Evolutionary conservation across 2,888 invertebrate species (phyloP), one percentile per base, ranked within the genome.

Genomic region (Orchesellides sinensis): DNA sequence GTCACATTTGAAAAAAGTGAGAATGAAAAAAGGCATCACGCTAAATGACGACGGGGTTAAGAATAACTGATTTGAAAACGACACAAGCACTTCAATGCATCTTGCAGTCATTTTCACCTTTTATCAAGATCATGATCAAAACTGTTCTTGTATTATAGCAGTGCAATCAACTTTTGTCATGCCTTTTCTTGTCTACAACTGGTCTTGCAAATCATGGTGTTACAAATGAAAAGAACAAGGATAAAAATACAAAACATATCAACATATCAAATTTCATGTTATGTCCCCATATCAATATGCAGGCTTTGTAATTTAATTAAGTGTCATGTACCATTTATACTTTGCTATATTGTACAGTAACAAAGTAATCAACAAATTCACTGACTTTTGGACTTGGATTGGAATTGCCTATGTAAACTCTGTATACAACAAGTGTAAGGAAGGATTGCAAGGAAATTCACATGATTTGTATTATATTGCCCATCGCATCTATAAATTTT

Each of bases 61-160:
- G n/a, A 68, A 72, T 35, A 65, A 27, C 25, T 54, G 27, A 27
- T 66, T 47, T 49, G 49, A n/a, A 29, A 59, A 40, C 35, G 21
- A 63, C 14, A 10, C 10, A 35, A 21, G 2, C 21, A 10, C 14
- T 29, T 21, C 12, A 63, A 66, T 66, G 66, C 49, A 49, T 19
- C 27, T 66, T 25, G 23, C 17, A 27, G 29, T 21, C 25, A 40
- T 17, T 65, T 19, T 47, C 66, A 66, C 66, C 66, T 27, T 61
- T 68, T 68, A 65, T 73, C 80, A 80, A 80, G 80, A 80, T 80
- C 80, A 80, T 65, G 80, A 59, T 68, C 72, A 73, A 66, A 66
- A 66, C 27, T 66, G 66, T 47, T 47, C 66, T 47, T 25, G n/a
- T 23, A 21, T 69, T 12, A 21, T 47, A n/a, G 45, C 25, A 56